Evolutionary conservation across 2,888 invertebrate species (phyloP).

Genomic region (Alitta virens): DNA sequence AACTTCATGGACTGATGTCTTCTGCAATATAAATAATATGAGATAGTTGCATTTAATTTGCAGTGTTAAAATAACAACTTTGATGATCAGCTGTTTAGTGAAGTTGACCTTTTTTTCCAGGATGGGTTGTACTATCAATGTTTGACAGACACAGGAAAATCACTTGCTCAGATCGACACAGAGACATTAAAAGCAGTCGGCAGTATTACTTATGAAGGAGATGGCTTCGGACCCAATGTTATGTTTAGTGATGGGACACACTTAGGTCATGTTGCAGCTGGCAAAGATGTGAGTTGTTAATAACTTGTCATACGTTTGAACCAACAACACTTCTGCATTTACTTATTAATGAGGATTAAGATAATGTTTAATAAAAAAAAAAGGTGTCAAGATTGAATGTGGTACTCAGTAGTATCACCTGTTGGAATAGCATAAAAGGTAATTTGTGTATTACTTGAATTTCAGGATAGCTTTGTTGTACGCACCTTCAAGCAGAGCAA

Average conservation of each 20-base stretch:
- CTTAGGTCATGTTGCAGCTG: constrained; percentile 75
- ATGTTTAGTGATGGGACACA: constrained; percentile 78
- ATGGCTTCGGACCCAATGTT: constrained; percentile 59
- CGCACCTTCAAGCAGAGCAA: constrained; percentile 68
- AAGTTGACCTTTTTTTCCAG: constrained; percentile 7
- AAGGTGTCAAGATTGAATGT: too few relatives aligned
- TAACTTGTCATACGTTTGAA: neutral
- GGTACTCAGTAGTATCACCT: too few relatives aligned
- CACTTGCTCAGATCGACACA: constrained; percentile 63
- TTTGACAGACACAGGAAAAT: constrained; percentile 60
- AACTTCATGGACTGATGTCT: neutral
- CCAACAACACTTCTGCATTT: too few relatives aligned
- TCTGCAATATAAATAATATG: neutral
- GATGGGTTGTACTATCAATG: constrained; percentile 70
- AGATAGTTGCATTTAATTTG: neutral
- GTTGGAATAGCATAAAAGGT: too few relatives aligned
- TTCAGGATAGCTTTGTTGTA: constrained; percentile 76
- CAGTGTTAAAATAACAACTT: too few relatives aligned
- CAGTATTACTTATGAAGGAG: constrained; percentile 40
- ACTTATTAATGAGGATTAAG: too few relatives aligned
- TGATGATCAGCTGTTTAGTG: neutral
- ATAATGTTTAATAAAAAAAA: too few relatives aligned
- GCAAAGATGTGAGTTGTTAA: constrained; percentile 69
- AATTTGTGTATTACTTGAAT: constrained; percentile 14
- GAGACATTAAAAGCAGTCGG: constrained; percentile 60